Base-by-base conservation (phyloP, 1,140 invertebrate species). In the Lineus longissimus region DNA sequence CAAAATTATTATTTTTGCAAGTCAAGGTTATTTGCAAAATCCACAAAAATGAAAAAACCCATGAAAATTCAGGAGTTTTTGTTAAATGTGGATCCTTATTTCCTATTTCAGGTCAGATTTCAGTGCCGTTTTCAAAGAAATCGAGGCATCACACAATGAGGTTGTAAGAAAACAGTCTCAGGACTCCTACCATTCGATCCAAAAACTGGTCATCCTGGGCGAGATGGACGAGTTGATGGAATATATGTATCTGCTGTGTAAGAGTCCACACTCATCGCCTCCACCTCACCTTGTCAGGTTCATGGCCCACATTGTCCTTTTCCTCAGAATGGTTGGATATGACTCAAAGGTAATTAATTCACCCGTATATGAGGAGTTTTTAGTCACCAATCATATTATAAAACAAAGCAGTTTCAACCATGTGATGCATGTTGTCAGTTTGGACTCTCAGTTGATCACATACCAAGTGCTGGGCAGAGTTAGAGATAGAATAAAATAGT, bases 291-390 rank as follows among this genome's bases (percentile, higher is more conserved):
- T 91, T 55, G 71, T 92, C 22, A 83, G 93, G 68, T 92, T 94
- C 66, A 82, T 92, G 72, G 88, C 92, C 0, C 94, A 97, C 81
- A 79, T 97, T 19, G 86, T 94, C 15, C 81, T 96, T 0, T 89
- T 95, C 63, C 85, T 96, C 29, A 84, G 90, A 36, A 86, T 88
- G 63, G 88, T 94, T 66, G 90, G 91, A 0, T 87, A 70, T 19
- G 40, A 59, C 13, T 61, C 64, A 36, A 73, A 76, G 67, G 75
- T 77, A 73, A 67, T 51, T 47, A 9, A 54, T 61, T 23, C n/a
- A 40, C 30, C 19, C 31, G n/a, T n/a, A n/a, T n/a, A n/a, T n/a
- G n/a, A n/a, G n/a, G n/a, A n/a, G n/a, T n/a, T n/a, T n/a, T n/a
- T n/a, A n/a, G n/a, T n/a, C n/a, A n/a, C n/a, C n/a, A n/a, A n/a